phyloP scores from a whole-genome alignment of 53 echinoderm and acorn worm genomes.

The Stichopus horrens region DNA sequence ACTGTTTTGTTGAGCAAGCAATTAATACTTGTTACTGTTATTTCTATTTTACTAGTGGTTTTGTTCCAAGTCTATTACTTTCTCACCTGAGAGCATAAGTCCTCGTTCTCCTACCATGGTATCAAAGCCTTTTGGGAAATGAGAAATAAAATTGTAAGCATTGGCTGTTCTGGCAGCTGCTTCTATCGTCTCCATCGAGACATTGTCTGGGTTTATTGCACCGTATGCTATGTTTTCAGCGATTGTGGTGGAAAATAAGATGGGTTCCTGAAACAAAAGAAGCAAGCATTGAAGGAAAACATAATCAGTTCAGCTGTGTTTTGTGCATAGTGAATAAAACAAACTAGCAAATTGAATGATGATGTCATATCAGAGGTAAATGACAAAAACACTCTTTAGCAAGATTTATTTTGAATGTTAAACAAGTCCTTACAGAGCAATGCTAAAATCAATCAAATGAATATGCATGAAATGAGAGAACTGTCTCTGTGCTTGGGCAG shows the following conservation, averaged over 20 bases:
- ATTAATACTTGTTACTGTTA: neutral
- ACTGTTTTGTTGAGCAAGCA: neutral
- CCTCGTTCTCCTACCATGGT: conserved; percentile 91
- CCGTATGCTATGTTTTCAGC: conserved; percentile 92
- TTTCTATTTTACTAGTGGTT: neutral
- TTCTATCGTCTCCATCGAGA: conserved; percentile 63
- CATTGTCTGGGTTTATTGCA: conserved; percentile 68
- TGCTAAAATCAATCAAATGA: too few species aligned
- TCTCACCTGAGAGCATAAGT: conserved; percentile 84
- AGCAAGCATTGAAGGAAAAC: neutral
- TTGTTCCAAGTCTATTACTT: neutral
- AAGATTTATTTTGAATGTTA: too few species aligned
- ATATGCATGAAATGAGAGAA: too few species aligned
- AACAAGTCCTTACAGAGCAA: too few species aligned
- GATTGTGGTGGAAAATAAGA: conserved; percentile 79
- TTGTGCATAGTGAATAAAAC: too few species aligned
- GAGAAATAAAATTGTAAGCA: conserved; percentile 75
- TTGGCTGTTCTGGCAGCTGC: conserved; percentile 83
- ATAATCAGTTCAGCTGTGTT: too few species aligned
- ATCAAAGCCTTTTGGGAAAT: conserved; percentile 80
- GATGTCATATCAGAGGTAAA: too few species aligned
- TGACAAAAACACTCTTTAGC: too few species aligned
- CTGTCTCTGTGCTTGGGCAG: too few species aligned
- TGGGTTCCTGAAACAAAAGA: conserved; percentile 61
- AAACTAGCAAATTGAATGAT: too few species aligned